Conservation (phyloP, 2,797 vertebrate species). For the Podargus strigoides region DNA sequence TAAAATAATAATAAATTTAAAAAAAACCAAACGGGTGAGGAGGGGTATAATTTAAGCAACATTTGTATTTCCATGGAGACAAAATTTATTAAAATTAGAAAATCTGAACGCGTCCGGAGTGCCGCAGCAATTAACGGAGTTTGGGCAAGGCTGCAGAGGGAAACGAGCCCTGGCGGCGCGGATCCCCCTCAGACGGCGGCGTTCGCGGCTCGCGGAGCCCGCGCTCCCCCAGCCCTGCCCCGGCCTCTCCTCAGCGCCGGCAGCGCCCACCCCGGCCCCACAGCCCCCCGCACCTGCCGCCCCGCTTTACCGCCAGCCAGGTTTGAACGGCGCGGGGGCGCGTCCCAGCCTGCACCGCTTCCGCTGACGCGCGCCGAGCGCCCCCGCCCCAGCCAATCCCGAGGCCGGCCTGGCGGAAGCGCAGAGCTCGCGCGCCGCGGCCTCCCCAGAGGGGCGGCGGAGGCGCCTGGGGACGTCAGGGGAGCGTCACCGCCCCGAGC, state of each 20-base stretch:
- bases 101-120: fast-evolving
- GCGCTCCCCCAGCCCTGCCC: neutral
- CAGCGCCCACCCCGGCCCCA: no score
- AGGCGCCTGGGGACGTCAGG: neutral
- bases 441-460: fast-evolving
- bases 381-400: neutral
- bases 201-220: fast-evolving
- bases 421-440: fast-evolving
- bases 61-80: fast-evolving
- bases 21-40: fast-evolving
- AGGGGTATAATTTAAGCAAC: fast-evolving
- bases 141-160: neutral
- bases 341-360: fast-evolving
- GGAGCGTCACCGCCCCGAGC: fast-evolving
- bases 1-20: no score
- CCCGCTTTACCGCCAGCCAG: neutral
- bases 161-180: no score
- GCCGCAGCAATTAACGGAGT: fast-evolving
- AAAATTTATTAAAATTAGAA: neutral
- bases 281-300: no score
- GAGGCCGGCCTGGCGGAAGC: neutral
- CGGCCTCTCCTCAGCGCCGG: neutral
- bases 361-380: fast-evolving
- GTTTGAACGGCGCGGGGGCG: neutral
- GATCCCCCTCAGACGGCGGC: neutral